Evolutionary conservation across 2,113 vertebrate species (phyloP).

Genomic region (Crocuta crocuta): DNA sequence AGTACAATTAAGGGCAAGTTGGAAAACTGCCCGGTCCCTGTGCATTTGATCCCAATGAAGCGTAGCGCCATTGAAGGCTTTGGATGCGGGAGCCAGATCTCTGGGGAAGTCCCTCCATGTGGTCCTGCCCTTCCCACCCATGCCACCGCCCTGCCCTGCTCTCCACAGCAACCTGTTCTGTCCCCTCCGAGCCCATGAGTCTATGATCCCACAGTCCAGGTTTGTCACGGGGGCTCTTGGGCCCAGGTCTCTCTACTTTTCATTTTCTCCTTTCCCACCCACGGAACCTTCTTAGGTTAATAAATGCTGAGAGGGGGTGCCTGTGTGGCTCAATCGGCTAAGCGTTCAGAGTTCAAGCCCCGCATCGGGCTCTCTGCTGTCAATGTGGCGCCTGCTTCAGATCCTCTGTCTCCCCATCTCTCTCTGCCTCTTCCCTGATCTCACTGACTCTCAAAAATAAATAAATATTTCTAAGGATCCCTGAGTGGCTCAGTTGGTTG

Average conservation of each 20-base stretch:
- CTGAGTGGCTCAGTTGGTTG: too few species aligned
- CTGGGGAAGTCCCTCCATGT: neutral
- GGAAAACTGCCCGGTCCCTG: conserved; percentile 15
- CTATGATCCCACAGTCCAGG: neutral
- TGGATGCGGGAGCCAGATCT: neutral
- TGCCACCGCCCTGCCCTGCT: too few species aligned
- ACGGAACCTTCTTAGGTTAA: neutral
- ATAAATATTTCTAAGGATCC: too few species aligned
- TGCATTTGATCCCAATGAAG: conserved; percentile 8
- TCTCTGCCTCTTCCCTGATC: too few species aligned
- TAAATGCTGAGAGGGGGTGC: neutral
- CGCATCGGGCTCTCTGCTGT: too few species aligned
- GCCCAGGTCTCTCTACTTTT: accelerated
- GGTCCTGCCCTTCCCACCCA: neutral
- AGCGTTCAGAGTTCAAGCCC: too few species aligned
- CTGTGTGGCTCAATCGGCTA: too few species aligned
- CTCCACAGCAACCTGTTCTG: neutral
- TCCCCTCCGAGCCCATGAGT: neutral
- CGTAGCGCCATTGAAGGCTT: neutral
- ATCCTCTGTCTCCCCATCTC: too few species aligned
- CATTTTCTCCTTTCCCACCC: neutral
- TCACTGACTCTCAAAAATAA: too few species aligned
- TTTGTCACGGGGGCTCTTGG: neutral
- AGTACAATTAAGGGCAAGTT: conserved; percentile 52
- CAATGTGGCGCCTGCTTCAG: too few species aligned